Base-by-base conservation (phyloP, 2,888 invertebrate genomes). In the Cerastis rubricosa region DNA sequence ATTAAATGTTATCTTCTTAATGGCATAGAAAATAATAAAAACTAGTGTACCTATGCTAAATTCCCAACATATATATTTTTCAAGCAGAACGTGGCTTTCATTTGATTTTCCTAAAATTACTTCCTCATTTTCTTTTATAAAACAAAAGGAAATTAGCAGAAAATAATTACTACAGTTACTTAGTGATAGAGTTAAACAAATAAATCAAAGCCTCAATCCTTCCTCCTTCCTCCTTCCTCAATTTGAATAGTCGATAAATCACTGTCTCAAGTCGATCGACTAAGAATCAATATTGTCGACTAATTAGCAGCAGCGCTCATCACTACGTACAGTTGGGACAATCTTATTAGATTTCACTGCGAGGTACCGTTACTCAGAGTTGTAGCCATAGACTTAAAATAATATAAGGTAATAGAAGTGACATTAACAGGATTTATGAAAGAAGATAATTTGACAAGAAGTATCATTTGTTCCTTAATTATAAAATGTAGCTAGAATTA, bases 291-390 rank as follows among this genome's bases (percentile, higher is more conserved):
- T 80, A 78, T 49, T 69, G 43, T 63, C 51, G 67, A 73, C 63
- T 78, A 85, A 85, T 77, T 69, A 68, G 35, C 19, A 40, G 68
- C 54, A 35, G 40, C 54, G 57, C 71, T 57, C 79, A 79, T 72
- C 83, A 67, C 72, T 76, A 77, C 59, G 40, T 25, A 22, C 67
- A 72, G 67, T 72, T 74, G 11, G 35, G 54, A 61, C 40, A 43
- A 84, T 73, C 74, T 80, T 71, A 82, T 86, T 78, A 71, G 72
- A 82, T 86, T 78, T 78, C 64, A 74, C 70, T 67, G 76, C 67
- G 66, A 77, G 69, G 61, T 70, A 45, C 14, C 22, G 29, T 65
- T 54, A 47, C 65, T 51, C 17, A 35, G 49, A 73, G 65, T 45
- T 81, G 22, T n/a, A 25, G 9, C 7, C 47, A 35, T 14, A 45